A percentile compares a stretch with the other conserved stretches of the same genome.
Conservation (phyloP, 64 coral and sea anemone species). For the Porites lutea region DNA sequence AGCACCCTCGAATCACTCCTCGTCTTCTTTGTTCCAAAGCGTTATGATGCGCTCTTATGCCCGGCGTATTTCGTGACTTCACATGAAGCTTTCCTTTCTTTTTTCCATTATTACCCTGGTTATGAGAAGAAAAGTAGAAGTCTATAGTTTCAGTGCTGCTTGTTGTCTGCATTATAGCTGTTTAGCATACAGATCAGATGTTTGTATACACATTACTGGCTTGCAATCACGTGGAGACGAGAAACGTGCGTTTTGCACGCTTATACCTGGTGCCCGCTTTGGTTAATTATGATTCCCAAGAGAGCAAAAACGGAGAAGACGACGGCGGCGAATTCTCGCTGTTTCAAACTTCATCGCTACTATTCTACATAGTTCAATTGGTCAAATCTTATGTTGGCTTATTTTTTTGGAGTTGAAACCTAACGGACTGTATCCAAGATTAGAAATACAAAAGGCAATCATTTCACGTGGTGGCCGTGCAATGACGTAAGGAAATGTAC, state of each 20-base stretch:
- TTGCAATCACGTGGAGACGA: not conserved
- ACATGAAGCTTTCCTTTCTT: not conserved
- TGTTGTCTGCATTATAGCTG: not conserved
- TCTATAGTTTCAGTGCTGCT: slow-evolving; percentile 16
- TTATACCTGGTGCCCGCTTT: not conserved
- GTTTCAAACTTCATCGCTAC: too few relatives aligned
- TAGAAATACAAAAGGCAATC: too few relatives aligned
- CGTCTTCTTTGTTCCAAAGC: slow-evolving; percentile 25
- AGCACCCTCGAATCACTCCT: slow-evolving; percentile 38
- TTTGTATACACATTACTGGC: not conserved
- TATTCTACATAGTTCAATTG: too few relatives aligned
- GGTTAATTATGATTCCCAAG: not conserved
- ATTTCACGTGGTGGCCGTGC: too few relatives aligned
- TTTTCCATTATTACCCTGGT: not conserved
- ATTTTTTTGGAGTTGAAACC: too few relatives aligned
- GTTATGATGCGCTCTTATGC: slow-evolving; percentile 36
- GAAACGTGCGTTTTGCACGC: not conserved
- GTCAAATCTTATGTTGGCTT: too few relatives aligned
- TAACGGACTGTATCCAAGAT: too few relatives aligned
- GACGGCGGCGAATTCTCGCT: too few relatives aligned
- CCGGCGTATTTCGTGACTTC: slow-evolving; percentile 7
- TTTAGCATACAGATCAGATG: not conserved
- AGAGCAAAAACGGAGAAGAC: too few relatives aligned
- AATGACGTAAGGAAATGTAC: too few relatives aligned
- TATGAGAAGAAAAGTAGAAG: not conserved